Conservation (phyloP, 1,140 invertebrate species). For the Streblospio benedicti region DNA sequence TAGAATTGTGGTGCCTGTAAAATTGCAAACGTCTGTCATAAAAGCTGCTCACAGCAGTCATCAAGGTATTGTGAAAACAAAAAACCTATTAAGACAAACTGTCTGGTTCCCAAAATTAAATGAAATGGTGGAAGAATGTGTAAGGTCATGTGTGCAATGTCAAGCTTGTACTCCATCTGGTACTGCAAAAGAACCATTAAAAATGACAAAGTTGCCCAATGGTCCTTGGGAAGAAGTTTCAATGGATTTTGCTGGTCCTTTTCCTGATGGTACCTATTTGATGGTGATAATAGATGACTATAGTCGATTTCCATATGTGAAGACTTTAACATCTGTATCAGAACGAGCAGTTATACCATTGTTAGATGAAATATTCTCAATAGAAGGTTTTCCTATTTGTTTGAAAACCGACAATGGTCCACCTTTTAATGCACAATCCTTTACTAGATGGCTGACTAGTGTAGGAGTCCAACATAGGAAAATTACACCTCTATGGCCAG, state of each 20-base stretch:
- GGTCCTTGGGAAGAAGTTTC: not conserved
- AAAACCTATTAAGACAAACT: not conserved
- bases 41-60: not conserved
- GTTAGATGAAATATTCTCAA: no score
- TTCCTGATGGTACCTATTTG: not conserved
- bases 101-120: conserved; percentile 2
- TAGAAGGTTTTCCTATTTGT: no score
- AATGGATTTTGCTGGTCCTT: conserved; percentile 2
- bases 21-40: no score
- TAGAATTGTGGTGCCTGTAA: no score
- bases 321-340: conserved; percentile 22
- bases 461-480: no score
- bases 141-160: not conserved
- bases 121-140: not conserved
- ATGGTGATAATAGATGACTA: conserved; percentile 25
- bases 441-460: no score
- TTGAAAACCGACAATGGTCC: no score
- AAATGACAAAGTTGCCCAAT: not conserved
- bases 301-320: conserved; percentile 25
- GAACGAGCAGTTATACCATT: no score
- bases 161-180: not conserved
- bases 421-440: no score
- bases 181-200: not conserved
- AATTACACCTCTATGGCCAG: not conserved
- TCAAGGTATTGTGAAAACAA: not conserved